These are phyloP conservation scores for Pocillopora meandrina DNA, from an alignment of 92 coral and sea anemone species.

Conservation along the genomic window DNA sequence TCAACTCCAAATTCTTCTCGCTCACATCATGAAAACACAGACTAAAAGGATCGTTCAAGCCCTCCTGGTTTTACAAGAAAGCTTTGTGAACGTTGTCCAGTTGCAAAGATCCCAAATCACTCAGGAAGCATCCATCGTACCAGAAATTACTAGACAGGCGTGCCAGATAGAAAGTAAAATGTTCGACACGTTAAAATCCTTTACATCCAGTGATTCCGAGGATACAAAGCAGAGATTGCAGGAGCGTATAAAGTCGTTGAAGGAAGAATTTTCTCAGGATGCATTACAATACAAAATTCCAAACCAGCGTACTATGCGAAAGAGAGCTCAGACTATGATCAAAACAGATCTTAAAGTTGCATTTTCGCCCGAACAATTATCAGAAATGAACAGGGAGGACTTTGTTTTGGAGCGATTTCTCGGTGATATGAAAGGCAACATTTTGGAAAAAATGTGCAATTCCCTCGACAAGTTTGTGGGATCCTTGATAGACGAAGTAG, in stretches of 20 bases:
- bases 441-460: constrained; percentile 58
- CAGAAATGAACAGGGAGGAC: constrained; percentile 3
- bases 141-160: constrained; percentile 15
- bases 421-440: constrained; percentile 51
- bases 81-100: constrained; percentile 44
- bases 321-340: constrained; percentile 22
- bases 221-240: not conserved
- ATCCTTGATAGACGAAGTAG: constrained; percentile 17
- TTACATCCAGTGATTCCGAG: not conserved
- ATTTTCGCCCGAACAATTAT: constrained; percentile 11
- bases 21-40: constrained; percentile 42
- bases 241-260: not conserved
- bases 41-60: constrained; percentile 42
- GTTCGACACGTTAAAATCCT: not conserved
- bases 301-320: constrained; percentile 21
- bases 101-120: constrained; percentile 26
- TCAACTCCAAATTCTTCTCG: constrained; percentile 42
- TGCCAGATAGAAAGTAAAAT: constrained; percentile 14
- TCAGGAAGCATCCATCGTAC: constrained; percentile 11
- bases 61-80: constrained; percentile 43
- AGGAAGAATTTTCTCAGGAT: constrained; percentile 28
- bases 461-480: constrained; percentile 39
- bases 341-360: constrained; percentile 1
- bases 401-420: constrained; percentile 49
- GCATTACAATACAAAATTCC: constrained; percentile 42